Evolutionary conservation across 2,113 vertebrate species (phyloP).

Genomic region (Dasypus novemcinctus): DNA sequence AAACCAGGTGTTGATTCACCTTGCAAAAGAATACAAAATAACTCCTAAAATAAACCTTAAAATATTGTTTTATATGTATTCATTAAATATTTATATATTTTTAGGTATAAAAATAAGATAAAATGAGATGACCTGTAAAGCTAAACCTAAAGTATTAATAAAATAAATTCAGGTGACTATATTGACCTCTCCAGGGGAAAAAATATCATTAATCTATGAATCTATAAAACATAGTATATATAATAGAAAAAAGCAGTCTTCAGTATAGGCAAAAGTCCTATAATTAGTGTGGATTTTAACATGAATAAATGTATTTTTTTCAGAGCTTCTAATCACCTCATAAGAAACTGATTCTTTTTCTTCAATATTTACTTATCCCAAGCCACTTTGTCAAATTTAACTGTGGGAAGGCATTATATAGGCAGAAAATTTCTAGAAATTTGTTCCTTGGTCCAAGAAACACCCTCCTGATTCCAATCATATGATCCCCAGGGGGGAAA

Average conservation of each 20-base stretch:
- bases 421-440: neutral
- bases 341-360: neutral
- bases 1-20: neutral
- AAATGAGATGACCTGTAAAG: neutral
- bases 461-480: neutral
- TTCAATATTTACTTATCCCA: neutral
- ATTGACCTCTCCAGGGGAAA: neutral
- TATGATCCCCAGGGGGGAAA: neutral
- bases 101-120: neutral
- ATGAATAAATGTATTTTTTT: neutral
- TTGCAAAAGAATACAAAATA: neutral
- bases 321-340: neutral
- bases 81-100: neutral
- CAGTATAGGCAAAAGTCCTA: neutral
- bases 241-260: neutral
- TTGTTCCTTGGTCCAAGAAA: neutral
- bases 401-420: neutral
- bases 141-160: neutral
- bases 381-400: neutral
- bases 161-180: conserved; percentile 3
- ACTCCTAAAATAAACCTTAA: conserved; percentile 30
- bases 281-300: neutral
- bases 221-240: neutral
- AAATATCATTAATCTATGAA: neutral
- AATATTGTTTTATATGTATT: neutral